A percentile compares a stretch with the other conserved stretches of the same genome.
phyloP scores from a whole-genome alignment of 2,113 vertebrate species.

The Larimichthys crocea region DNA sequence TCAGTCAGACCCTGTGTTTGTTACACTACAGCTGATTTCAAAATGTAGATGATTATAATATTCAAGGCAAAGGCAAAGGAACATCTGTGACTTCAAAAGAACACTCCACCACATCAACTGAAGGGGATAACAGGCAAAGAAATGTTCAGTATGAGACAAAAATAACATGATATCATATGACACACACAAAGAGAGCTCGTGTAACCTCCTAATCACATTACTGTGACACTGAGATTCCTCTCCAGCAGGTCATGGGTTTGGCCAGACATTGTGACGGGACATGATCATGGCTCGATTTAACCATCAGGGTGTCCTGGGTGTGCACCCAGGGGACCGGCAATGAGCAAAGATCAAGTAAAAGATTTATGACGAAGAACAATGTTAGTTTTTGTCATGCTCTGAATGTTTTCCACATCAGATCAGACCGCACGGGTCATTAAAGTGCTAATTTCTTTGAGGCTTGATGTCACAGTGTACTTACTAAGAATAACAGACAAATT shows the following conservation, averaged over 20 bases:
- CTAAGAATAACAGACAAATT: neutral
- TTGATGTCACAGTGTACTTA: neutral
- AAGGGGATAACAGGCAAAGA: slow-evolving; percentile 20
- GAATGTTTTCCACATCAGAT: neutral
- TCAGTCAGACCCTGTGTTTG: neutral
- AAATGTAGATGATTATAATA: slow-evolving; percentile 20
- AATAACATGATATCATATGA: slow-evolving; percentile 59
- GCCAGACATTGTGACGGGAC: slow-evolving; percentile 53
- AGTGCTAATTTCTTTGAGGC: neutral
- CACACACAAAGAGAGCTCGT: slow-evolving; percentile 10
- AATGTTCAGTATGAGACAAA: slow-evolving; percentile 41
- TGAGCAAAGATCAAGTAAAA: slow-evolving; percentile 7
- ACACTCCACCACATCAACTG: neutral
- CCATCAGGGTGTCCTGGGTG: slow-evolving; percentile 6
- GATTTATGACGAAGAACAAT: neutral
- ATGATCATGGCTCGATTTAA: slow-evolving; percentile 20
- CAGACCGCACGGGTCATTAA: neutral
- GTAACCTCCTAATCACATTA: slow-evolving; percentile 57
- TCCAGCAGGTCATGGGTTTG: slow-evolving; percentile 52
- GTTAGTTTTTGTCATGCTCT: neutral
- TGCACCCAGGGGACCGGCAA: neutral
- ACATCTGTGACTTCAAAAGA: slow-evolving; percentile 19
- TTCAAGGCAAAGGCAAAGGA: neutral
- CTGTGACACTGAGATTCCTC: slow-evolving; percentile 50
- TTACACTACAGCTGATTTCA: neutral